A percentile compares a stretch with the other conserved stretches of the same genome.
Conservation (phyloP, 2,797 vertebrate species). For the Acanthornis magna region DNA sequence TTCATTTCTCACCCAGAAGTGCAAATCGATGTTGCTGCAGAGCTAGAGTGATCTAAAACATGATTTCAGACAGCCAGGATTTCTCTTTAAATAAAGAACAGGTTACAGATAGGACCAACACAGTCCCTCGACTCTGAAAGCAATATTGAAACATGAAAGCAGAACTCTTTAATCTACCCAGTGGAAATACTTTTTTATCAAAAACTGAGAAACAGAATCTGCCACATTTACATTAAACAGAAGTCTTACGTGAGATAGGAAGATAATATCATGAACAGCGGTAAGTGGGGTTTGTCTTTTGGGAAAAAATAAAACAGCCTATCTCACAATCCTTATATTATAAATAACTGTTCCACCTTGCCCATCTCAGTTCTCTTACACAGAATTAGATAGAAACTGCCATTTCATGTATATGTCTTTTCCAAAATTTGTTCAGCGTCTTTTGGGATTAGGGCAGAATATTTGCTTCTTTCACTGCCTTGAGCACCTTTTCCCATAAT, state of each 20-base stretch:
- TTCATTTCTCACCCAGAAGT: slow-evolving; percentile 21
- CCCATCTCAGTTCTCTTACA: background rate
- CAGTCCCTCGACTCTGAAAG: background rate
- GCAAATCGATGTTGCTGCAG: background rate
- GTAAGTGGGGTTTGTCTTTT: background rate
- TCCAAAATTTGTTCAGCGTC: slow-evolving; percentile 41
- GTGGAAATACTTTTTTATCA: background rate
- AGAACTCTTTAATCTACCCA: background rate
- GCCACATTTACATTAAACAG: background rate
- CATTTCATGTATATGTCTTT: background rate
- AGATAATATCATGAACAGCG: background rate
- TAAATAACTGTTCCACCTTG: background rate
- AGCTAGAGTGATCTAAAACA: background rate
- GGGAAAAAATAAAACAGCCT: background rate
- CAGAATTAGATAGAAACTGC: background rate
- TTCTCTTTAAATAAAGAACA: slow-evolving; percentile 3
- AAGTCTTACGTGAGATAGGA: background rate
- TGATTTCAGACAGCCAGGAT: background rate
- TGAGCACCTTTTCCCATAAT: slow-evolving; percentile 25
- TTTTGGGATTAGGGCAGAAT: slow-evolving; percentile 48
- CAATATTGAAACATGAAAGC: background rate
- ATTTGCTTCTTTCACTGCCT: slow-evolving; percentile 62
- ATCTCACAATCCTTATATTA: background rate
- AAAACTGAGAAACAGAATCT: background rate
- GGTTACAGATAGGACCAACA: background rate